phyloP scores from a whole-genome alignment of 2,888 invertebrate species.

The Yponomeuta evonymella region DNA sequence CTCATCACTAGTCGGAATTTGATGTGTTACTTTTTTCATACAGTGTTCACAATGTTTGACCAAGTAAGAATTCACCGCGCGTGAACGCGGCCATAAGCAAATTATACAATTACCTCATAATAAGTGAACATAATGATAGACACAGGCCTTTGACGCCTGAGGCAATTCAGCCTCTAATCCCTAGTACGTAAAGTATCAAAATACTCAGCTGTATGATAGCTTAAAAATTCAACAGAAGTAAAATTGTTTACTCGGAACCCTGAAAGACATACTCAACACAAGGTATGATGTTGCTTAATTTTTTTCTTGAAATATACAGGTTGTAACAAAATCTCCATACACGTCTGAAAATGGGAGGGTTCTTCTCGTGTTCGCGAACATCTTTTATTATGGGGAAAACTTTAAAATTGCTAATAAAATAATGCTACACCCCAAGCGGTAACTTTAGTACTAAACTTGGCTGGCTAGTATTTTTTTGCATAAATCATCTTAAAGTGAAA shows the following conservation, averaged over 20 bases:
- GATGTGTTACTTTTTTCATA: not conserved
- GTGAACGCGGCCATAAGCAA: slow-evolving; percentile 45
- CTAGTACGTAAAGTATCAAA: not conserved
- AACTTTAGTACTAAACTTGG: no score
- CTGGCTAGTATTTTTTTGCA: no score
- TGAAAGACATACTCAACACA: not conserved
- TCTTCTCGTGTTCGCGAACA: no score
- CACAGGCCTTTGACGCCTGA: not conserved
- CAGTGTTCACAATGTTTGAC: not conserved
- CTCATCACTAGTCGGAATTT: no score
- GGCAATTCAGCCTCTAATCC: not conserved
- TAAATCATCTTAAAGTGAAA: no score
- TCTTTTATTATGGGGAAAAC: no score
- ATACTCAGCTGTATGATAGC: not conserved
- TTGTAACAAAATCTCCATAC: no score
- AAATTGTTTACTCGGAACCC: not conserved
- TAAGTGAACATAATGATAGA: slow-evolving; percentile 15
- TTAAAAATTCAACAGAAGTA: not conserved
- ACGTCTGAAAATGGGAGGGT: no score
- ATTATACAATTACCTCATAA: slow-evolving; percentile 32
- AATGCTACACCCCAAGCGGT: no score
- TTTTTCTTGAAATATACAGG: no score
- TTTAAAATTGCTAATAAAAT: no score
- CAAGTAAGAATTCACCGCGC: slow-evolving; percentile 25
- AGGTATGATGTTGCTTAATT: no score